These are phyloP conservation scores for Penaeus vannamei DNA, from an alignment of 1,140 invertebrate genomes.

Conservation along the genomic window DNA sequence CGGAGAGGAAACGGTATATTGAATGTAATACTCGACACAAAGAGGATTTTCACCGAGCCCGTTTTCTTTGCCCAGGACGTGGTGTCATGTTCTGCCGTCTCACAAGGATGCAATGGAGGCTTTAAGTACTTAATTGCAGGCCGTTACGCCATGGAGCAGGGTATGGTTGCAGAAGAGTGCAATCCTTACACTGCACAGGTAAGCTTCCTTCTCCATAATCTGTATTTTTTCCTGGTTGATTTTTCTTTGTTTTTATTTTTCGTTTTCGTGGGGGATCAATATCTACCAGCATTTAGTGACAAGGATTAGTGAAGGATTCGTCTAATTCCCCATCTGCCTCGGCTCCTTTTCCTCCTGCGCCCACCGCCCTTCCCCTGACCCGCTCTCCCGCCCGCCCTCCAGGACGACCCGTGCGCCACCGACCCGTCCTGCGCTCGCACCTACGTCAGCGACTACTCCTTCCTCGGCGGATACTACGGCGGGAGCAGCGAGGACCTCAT, in stretches of 20 bases:
- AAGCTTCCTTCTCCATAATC: not conserved
- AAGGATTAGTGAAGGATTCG: too few relatives aligned
- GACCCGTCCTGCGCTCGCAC: slow-evolving; percentile 18
- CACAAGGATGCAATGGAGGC: slow-evolving; percentile 75
- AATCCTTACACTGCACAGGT: slow-evolving; percentile 34
- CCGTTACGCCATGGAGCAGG: slow-evolving; percentile 73
- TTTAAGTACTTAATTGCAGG: slow-evolving; percentile 76
- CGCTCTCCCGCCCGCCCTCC: not conserved
- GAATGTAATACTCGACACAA: too few relatives aligned
- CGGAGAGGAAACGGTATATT: too few relatives aligned
- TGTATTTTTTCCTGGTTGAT: not conserved
- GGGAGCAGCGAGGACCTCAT: slow-evolving; percentile 75
- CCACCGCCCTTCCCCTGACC: too few relatives aligned
- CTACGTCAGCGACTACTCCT: slow-evolving; percentile 74
- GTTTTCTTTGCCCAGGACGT: slow-evolving; percentile 74
- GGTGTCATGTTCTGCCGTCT: slow-evolving; percentile 74
- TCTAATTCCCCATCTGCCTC: too few relatives aligned
- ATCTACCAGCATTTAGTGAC: too few relatives aligned
- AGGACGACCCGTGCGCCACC: slow-evolving; percentile 22
- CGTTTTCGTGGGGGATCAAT: too few relatives aligned
- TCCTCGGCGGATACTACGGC: slow-evolving; percentile 72
- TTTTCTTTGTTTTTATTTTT: too few relatives aligned
- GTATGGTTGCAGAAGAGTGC: slow-evolving; percentile 69
- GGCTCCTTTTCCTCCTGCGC: too few relatives aligned
- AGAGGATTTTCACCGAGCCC: too few relatives aligned